Percentiles rank a stretch among this genome's conserved stretches.
Conservation (phyloP, 2,797 vertebrate genomes). For the Calcarius lapponicus region DNA sequence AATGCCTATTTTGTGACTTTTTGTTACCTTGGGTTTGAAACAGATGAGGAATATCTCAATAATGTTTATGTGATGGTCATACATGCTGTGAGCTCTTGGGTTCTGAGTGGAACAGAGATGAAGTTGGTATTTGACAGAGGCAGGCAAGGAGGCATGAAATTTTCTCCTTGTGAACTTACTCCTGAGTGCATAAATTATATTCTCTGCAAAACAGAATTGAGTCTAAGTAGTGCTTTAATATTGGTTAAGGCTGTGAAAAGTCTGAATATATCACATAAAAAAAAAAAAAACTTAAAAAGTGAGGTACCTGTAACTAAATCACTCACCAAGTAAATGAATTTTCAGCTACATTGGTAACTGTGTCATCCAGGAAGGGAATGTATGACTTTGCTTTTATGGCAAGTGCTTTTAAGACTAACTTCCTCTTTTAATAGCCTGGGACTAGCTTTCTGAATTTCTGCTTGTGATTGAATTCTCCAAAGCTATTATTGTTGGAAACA, state of each 20-base stretch:
- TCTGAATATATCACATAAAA: not conserved
- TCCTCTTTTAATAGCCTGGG: constrained; percentile 32
- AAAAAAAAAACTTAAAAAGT: not conserved
- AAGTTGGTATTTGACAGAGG: not conserved
- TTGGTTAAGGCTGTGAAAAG: not conserved
- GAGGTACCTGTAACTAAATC: not conserved
- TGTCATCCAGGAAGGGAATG: not conserved
- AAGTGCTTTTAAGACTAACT: constrained; percentile 3
- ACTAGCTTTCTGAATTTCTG: constrained; percentile 44
- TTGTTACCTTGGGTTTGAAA: not conserved
- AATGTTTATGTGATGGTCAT: not conserved
- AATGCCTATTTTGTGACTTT: not conserved
- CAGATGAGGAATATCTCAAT: not conserved
- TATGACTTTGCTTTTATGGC: not conserved
- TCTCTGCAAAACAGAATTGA: not conserved
- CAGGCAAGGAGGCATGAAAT: not conserved
- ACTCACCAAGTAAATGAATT: not conserved
- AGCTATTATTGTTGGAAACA: constrained; percentile 49
- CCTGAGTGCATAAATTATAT: not conserved
- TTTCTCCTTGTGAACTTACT: not conserved
- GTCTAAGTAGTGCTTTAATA: not conserved
- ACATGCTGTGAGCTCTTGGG: not conserved
- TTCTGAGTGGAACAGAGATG: not conserved
- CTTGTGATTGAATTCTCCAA: constrained; percentile 27
- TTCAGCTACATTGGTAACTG: not conserved